Evolutionary conservation across 2,113 vertebrate species (phyloP).

Genomic region (Dasypus novemcinctus): DNA sequence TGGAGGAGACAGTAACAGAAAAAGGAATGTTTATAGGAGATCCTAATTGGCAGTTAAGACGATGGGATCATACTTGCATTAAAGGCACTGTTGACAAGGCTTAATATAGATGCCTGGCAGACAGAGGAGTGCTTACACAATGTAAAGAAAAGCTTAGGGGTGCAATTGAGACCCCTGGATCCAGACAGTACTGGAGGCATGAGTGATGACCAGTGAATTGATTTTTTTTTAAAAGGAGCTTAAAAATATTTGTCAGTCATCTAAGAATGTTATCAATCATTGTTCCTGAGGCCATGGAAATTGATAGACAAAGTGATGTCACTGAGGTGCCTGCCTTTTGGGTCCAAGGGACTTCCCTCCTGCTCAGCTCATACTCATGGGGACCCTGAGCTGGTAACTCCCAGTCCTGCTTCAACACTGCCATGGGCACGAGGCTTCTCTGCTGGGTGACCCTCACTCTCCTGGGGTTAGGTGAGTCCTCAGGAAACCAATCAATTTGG

Average conservation of each 20-base stretch:
- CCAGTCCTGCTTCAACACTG: too few relatives aligned
- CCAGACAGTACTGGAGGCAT: rapidly evolving
- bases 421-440: background rate
- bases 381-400: background rate
- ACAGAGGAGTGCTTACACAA: rapidly evolving
- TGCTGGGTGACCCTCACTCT: background rate
- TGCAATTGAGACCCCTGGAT: background rate
- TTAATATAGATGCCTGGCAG: rapidly evolving
- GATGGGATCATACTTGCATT: background rate
- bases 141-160: background rate
- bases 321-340: background rate
- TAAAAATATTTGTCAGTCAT: background rate
- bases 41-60: too few relatives aligned
- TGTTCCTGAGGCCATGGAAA: rapidly evolving
- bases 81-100: background rate
- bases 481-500: background rate
- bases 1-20: rapidly evolving
- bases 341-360: rapidly evolving
- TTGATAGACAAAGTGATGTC: background rate
- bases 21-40: background rate
- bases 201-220: rapidly evolving
- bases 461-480: background rate
- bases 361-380: background rate
- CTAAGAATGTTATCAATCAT: too few relatives aligned
- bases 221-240: background rate